Conservation (phyloP, 1,140 invertebrate genomes). For the Bactericera cockerelli region DNA sequence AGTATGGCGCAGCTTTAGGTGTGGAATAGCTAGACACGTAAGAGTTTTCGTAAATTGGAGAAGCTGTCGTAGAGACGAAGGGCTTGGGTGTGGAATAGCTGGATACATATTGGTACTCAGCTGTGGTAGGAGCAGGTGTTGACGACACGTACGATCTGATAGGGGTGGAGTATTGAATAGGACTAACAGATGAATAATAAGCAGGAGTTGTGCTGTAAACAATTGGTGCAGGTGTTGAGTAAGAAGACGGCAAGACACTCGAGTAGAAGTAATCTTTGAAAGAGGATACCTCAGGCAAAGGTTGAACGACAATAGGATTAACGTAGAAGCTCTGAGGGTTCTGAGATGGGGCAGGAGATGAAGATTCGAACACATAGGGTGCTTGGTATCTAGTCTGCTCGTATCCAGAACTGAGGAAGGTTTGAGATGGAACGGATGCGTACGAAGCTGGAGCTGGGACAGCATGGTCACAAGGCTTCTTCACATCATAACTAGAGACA, state of each 20-base stretch:
- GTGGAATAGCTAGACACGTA: constrained; percentile 17
- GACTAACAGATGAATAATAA: constrained; percentile 1
- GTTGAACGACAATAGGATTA: background rate
- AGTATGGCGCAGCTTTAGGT: constrained; percentile 27
- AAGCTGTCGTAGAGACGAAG: constrained; percentile 9
- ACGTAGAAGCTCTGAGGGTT: background rate
- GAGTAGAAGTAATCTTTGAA: constrained; percentile 6
- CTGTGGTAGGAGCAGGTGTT: constrained; percentile 10
- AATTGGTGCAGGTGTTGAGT: constrained; percentile 12
- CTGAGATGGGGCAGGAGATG: background rate
- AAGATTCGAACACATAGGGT: background rate
- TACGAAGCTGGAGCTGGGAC: too few relatives aligned
- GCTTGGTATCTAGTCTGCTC: background rate
- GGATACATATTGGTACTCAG: background rate
- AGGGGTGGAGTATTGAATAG: background rate
- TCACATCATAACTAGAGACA: background rate
- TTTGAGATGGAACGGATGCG: background rate
- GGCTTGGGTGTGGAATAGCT: constrained; percentile 22
- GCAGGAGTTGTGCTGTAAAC: background rate
- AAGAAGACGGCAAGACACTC: background rate
- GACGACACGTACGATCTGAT: background rate
- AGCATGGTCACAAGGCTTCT: constrained; percentile 4
- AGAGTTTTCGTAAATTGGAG: background rate
- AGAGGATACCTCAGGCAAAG: background rate
- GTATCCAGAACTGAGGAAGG: background rate